Evolutionary conservation across 2,888 invertebrate genomes (phyloP), one percentile per base, ranked within the genome.

Genomic region (Dryadula phaetusa): DNA sequence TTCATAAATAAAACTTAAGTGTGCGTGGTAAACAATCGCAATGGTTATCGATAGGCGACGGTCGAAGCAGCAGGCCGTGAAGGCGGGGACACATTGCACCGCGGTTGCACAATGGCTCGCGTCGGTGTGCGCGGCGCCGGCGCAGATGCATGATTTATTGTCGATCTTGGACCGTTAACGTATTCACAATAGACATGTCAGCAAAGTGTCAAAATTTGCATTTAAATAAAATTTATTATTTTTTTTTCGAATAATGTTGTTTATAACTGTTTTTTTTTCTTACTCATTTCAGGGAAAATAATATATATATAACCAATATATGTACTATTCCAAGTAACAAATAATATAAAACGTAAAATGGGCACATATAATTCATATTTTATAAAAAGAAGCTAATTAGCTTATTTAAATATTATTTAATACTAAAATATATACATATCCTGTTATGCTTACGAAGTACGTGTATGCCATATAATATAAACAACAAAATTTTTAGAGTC

Each of bases 71-170:
- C 79, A 77, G 77, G 74, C 79, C 83, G 79, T 85, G 85, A 85
- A 86, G 84, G 82, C 83, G 83, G 84, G 77, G 83, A 83, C 82
- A 79, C 72, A 71, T 75, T 75, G 74, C 74, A 70, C 67, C 65
- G 77, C 76, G 77, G 72, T 86, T 86, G 82, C 82, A 77, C 79
- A 84, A 84, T 49, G 67, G 44, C 61, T 46, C 67, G 62, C 81
- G 74, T 72, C 73, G 70, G 37, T 20, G 69, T 69, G 73, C 72
- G 77, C 73, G 74, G 76, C 77, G 72, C 73, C 76, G 75, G 73
- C 74, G 77, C 75, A 72, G 72, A 66, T 62, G 67, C 72, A 69
- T 72, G 74, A 75, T 75, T 75, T 74, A 74, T 74, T 67, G 64
- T 47, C 62, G 66, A 64, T 63, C 68, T 65, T 62, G 60, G 58